phyloP scores from a whole-genome alignment of 2,797 vertebrate genomes.

The Coregonus sp. region DNA sequence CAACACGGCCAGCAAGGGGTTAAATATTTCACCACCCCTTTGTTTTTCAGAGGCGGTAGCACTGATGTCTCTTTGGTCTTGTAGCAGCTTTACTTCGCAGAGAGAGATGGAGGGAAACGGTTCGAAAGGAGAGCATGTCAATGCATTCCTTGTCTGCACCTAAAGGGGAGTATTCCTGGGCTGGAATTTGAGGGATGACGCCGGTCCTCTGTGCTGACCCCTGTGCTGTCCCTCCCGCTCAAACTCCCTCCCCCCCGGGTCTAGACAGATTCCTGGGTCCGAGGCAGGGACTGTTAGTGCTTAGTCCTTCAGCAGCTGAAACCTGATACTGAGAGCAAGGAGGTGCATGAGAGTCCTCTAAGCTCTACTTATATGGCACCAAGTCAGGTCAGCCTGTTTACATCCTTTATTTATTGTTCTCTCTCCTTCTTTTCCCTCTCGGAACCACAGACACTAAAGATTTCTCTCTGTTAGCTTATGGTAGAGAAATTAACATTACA shows the following conservation, averaged over 20 bases:
- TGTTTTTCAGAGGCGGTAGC: slow-evolving; percentile 68
- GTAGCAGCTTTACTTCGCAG: slow-evolving; percentile 57
- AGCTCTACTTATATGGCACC: slow-evolving; percentile 67
- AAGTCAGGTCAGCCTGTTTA: slow-evolving; percentile 67
- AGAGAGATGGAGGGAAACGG: background rate
- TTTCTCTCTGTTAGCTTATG: background rate
- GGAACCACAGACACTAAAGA: slow-evolving; percentile 30
- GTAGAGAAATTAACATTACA: no score
- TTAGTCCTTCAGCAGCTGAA: slow-evolving; percentile 75
- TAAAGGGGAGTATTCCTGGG: slow-evolving; percentile 52
- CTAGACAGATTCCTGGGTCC: slow-evolving; percentile 71
- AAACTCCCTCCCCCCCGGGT: slow-evolving; percentile 1
- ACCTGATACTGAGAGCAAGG: slow-evolving; percentile 57
- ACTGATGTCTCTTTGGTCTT: slow-evolving; percentile 63
- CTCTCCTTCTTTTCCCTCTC: slow-evolving; percentile 10
- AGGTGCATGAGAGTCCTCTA: slow-evolving; percentile 51
- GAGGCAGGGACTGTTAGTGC: slow-evolving; percentile 72
- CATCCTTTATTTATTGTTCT: slow-evolving; percentile 64
- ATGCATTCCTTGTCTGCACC: slow-evolving; percentile 62
- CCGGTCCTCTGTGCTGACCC: slow-evolving; percentile 67
- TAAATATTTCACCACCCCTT: slow-evolving; percentile 64
- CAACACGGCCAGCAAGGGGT: slow-evolving; percentile 58
- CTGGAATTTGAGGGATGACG: slow-evolving; percentile 72
- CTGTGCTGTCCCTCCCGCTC: slow-evolving; percentile 51
- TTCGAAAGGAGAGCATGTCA: slow-evolving; percentile 39